These are phyloP conservation scores for Rhodophaea formosa DNA, from an alignment of 2,888 invertebrate species.

Conservation along the genomic window DNA sequence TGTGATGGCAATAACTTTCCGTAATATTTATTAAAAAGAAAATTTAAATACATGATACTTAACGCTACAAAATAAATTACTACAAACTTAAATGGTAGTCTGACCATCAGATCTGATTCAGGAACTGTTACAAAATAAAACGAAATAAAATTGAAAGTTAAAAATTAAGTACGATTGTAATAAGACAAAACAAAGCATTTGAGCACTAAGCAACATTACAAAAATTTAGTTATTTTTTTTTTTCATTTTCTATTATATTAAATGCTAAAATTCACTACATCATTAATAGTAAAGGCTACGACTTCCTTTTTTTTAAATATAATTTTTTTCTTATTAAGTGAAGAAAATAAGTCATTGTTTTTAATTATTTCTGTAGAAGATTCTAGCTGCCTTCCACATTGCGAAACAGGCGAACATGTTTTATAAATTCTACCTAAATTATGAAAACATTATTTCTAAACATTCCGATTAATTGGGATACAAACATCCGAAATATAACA, in stretches of 20 bases:
- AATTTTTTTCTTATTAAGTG: too few relatives aligned
- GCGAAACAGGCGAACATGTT: conserved; percentile 14
- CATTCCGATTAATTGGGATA: neutral
- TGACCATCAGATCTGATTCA: conserved; percentile 25
- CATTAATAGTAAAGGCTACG: too few relatives aligned
- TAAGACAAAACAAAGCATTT: conserved; percentile 10
- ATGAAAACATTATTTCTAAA: neutral
- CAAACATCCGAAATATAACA: neutral
- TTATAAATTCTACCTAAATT: neutral
- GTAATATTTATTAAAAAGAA: conserved; percentile 60
- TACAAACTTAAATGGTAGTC: conserved; percentile 29
- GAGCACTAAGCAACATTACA: conserved; percentile 12
- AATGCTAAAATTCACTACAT: neutral
- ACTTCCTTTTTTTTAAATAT: too few relatives aligned
- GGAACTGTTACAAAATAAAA: conserved; percentile 20
- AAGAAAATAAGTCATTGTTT: neutral
- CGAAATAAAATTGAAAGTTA: neutral
- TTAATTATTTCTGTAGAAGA: neutral
- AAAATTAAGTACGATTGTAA: conserved; percentile 18
- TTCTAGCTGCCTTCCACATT: conserved; percentile 13
- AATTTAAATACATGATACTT: conserved; percentile 44
- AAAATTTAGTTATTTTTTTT: too few relatives aligned
- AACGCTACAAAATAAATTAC: conserved; percentile 37
- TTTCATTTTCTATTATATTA: neutral
- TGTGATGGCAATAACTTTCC: conserved; percentile 54